These are phyloP conservation scores for Arothron firmamentum DNA, from an alignment of 2,113 vertebrate genomes.

Conservation along the genomic window DNA sequence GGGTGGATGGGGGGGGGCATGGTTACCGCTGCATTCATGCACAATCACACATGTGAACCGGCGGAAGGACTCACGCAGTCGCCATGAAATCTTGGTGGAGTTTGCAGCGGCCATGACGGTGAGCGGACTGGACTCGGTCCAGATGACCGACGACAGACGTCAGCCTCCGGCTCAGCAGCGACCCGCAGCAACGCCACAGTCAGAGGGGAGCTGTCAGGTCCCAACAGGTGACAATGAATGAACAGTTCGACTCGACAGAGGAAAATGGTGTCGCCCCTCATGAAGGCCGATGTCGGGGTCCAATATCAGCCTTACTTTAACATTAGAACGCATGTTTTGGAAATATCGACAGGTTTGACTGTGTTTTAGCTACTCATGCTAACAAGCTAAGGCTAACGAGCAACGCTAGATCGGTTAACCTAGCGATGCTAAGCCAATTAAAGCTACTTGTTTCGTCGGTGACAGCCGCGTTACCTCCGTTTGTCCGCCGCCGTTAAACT, in stretches of 20 bases:
- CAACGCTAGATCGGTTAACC: too few relatives aligned
- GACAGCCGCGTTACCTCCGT: constrained; percentile 1
- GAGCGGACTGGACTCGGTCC: constrained; percentile 1
- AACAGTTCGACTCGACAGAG: too few relatives aligned
- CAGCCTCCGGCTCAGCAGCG: constrained; percentile 3
- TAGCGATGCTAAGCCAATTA: constrained; percentile 2
- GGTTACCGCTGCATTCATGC: neutral
- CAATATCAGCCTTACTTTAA: too few relatives aligned
- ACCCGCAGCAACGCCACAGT: neutral
- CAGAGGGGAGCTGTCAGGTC: neutral
- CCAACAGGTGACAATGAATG: neutral
- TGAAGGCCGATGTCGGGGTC: too few relatives aligned
- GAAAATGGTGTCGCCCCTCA: too few relatives aligned
- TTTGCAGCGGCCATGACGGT: constrained; percentile 80
- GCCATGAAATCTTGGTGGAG: constrained; percentile 88
- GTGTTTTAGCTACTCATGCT: neutral
- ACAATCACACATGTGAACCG: neutral
- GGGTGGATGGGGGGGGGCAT: too few relatives aligned
- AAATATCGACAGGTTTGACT: too few relatives aligned
- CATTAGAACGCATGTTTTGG: too few relatives aligned
- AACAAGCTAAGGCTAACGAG: neutral
- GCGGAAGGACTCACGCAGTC: constrained; percentile 83
- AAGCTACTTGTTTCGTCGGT: neutral
- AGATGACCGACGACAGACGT: neutral
- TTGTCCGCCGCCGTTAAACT: neutral